phyloP scores from a whole-genome alignment of 2,113 vertebrate genomes.

The Willisornis vidua region DNA sequence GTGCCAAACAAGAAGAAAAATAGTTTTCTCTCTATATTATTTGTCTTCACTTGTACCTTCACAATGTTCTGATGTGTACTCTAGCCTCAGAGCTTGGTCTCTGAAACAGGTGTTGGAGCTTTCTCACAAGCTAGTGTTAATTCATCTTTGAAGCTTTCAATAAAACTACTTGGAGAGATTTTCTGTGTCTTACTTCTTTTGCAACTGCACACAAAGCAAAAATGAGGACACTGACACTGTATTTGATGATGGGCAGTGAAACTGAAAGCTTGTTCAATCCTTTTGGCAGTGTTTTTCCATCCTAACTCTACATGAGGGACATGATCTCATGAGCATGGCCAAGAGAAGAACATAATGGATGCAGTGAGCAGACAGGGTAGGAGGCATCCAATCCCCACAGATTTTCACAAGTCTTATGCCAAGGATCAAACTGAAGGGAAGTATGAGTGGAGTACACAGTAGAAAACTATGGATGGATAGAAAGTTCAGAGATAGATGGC shows the following conservation, averaged over 20 bases:
- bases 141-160: conserved; percentile 46
- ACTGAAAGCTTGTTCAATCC: conserved; percentile 10
- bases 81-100: accelerated
- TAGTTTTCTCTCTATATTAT: not conserved
- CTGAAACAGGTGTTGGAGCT: not conserved
- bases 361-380: conserved; percentile 29
- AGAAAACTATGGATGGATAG: conserved; percentile 35
- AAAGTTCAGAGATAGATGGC: conserved; percentile 19
- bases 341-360: conserved; percentile 48
- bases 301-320: conserved; percentile 4
- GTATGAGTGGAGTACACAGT: conserved; percentile 28
- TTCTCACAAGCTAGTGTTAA: not conserved
- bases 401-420: conserved; percentile 41
- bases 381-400: not conserved
- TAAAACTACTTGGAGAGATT: conserved; percentile 54
- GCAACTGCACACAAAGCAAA: conserved; percentile 52
- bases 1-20: not conserved
- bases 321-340: not conserved
- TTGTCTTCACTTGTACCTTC: not conserved
- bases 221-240: conserved; percentile 55
- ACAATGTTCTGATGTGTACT: not conserved
- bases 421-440: conserved; percentile 44
- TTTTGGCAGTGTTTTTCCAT: not conserved
- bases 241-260: conserved; percentile 32
- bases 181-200: conserved; percentile 42